Evolutionary conservation across 2,113 vertebrate genomes (phyloP), one percentile per base, ranked within the genome.

Genomic region (Burhinus oedicnemus): DNA sequence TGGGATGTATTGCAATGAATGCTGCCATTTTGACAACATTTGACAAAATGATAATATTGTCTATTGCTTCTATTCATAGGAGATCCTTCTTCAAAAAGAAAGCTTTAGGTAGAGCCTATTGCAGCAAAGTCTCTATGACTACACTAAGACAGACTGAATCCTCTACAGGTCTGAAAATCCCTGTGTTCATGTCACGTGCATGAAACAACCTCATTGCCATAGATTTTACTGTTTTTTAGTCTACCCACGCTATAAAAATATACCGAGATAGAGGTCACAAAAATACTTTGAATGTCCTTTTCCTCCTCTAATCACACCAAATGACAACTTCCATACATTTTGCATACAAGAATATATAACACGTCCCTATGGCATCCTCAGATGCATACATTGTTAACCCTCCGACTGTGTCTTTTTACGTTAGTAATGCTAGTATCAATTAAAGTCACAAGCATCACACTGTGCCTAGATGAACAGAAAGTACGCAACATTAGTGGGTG

Each of bases 101-200:
- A 78, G 17, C 12, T 77, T 71, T 44, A 69, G 2, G 0, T 29
- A 69, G 5, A 77, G 6, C 14, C 27, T 70, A 36, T 1, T 62
- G 30, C 42, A 87, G 34, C 6, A 34, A 32, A 76, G 11, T 36
- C 18, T 45, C 55, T 74, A 27, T 36, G 13, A 68, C 27, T 62
- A 44, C 17, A 58, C 0, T 49, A 65, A 87, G 15, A 89, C 8
- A 4, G 45, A 32, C 19, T 44, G 38, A 82, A 85, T 38, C 18
- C 11, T 71, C 32, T 26, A 19, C 0, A 0, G 15, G 20, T 68
- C 61, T 0, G 0, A 78, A 87, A 91, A 91, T 22, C 19, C 36
- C 23, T 25, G 26, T 32, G 15, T 40, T 93, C 47, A 64, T 7
- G 89, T 9, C 32, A 85, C 36, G 32, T 17, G 21, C 8, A 57